Evolutionary conservation across 2,113 vertebrate genomes (phyloP).

Genomic region (Lamprotornis superbus): DNA sequence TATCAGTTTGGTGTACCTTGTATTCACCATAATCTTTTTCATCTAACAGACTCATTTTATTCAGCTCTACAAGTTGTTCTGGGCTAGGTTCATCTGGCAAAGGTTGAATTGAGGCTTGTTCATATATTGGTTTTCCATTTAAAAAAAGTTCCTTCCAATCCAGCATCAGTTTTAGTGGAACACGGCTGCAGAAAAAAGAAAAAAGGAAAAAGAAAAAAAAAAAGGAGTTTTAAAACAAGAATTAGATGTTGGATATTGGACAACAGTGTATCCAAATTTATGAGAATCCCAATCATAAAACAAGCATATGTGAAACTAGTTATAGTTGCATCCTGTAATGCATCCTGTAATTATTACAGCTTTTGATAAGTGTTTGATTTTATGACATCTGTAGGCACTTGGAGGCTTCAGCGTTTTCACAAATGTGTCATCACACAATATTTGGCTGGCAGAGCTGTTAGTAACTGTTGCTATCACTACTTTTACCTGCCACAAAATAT

Average conservation of each 20-base stretch:
- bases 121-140: constrained; percentile 82
- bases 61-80: constrained; percentile 73
- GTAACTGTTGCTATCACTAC: not conserved
- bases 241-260: not conserved
- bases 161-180: constrained; percentile 83
- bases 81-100: constrained; percentile 28
- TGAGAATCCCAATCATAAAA: not conserved
- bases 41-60: constrained; percentile 83
- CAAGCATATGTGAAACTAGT: not conserved
- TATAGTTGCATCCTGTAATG: not conserved
- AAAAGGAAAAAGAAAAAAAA: not conserved
- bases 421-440: not conserved
- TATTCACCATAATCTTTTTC: constrained; percentile 89
- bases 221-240: not conserved
- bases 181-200: constrained; percentile 67
- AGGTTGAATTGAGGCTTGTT: constrained; percentile 62
- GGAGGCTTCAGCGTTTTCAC: not conserved
- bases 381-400: not conserved
- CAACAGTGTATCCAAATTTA: not conserved
- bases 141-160: constrained; percentile 91
- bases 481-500: not conserved
- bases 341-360: not conserved
- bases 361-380: not conserved
- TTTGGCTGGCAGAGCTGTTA: not conserved
- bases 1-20: constrained; percentile 73